Base-by-base conservation (phyloP, 2,888 invertebrate species). In the Argyresthia albistria region DNA sequence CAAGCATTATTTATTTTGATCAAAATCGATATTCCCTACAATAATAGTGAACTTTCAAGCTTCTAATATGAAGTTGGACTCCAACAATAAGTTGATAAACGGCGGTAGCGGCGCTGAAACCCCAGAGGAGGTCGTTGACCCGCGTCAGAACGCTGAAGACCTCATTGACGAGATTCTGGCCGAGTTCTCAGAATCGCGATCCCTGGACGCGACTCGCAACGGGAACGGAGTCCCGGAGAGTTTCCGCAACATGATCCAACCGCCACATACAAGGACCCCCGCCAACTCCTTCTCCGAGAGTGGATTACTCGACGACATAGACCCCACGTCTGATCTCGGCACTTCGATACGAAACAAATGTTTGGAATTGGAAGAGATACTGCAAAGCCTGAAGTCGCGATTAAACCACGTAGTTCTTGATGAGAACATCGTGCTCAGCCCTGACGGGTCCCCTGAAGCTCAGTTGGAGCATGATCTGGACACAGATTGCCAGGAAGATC, bases 321-420 rank as follows among this genome's bases (percentile, higher is more conserved):
- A 88, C 60, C 88, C 88, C 37, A 55, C 82, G 3, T 88, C 88
- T 0, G 88, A 88, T 59, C 75, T 88, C 48, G 88, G 88, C 6
- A 75, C 83, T 1, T 88, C 88, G 1, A 84, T 88, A 57, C 72
- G 87, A 64, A 87, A 84, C 59, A 88, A 88, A 62, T 88, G 88
- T 59, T 71, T 81, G 57, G 88, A 88, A 61, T 66, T 88, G 4
- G 88, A 88, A 58, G 88, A 88, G 66, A 88, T 88, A 35, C 74
- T 88, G 1, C 88, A 86, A 58, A 84, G 88, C 58, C 64, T 88
- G 11, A 88, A 88, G 57, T 83, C 88, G 9, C 76, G 88, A 4
- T 69, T 88, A 4, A 88, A 88, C 54, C 88, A 88, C 55, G 88
- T 88, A 43, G 86, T 88, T 45, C 63, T 88, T 54, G 88, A 88